Percentiles rank a stretch among this genome's conserved stretches.
Evolutionary conservation across 92 coral and sea anemone genomes (phyloP).

Genomic region (Metridium senile): DNA sequence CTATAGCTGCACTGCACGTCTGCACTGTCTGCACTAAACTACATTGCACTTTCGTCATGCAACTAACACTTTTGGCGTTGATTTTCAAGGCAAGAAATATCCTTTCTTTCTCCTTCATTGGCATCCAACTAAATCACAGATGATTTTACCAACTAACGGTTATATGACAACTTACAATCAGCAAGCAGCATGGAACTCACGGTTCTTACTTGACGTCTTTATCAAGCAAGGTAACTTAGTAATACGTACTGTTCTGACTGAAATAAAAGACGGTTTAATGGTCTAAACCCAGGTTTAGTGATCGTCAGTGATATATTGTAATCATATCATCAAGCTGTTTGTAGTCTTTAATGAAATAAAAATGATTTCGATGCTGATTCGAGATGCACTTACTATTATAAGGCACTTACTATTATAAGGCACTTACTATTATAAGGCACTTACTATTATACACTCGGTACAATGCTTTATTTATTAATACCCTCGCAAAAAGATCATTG

Average conservation of each 20-base stretch:
- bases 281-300: background rate
- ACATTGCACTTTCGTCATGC: background rate
- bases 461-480: background rate
- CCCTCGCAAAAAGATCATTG: background rate
- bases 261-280: background rate
- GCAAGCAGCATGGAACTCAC: slow-evolving; percentile 7
- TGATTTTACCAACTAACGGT: background rate
- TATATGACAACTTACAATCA: background rate
- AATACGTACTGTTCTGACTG: background rate
- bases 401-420: no score
- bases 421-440: no score
- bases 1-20: no score
- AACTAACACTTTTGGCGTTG: background rate
- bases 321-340: no score
- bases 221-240: slow-evolving; percentile 10
- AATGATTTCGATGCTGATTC: no score
- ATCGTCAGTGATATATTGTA: no score
- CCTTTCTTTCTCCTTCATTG: slow-evolving; percentile 35
- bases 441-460: background rate
- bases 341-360: no score
- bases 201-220: slow-evolving; percentile 16
- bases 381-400: no score
- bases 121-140: slow-evolving; percentile 36
- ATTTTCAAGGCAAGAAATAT: slow-evolving; percentile 29
- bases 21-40: no score